These are phyloP conservation scores for Homarus americanus DNA, from an alignment of 1,140 invertebrate genomes.

Conservation along the genomic window DNA sequence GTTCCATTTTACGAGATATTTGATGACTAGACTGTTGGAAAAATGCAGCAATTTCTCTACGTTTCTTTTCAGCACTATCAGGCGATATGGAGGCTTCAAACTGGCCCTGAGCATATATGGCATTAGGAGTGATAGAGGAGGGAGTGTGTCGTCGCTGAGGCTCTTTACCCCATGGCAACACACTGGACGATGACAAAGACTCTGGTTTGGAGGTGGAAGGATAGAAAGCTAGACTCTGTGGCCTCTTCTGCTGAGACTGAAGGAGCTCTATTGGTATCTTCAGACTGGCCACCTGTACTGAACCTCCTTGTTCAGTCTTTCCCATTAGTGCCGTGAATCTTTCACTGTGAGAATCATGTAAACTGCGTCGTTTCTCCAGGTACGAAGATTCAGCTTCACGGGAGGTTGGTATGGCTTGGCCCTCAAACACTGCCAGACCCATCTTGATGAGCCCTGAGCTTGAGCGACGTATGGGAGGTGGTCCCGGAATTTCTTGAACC, in stretches of 20 bases:
- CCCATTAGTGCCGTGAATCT: constrained; percentile 48
- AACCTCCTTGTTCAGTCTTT: constrained; percentile 56
- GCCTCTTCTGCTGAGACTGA: constrained; percentile 75
- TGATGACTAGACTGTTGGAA: constrained; percentile 78
- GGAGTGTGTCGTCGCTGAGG: constrained; percentile 64
- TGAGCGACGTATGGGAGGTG: constrained; percentile 52
- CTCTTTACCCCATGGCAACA: constrained; percentile 59
- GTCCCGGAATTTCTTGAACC: neutral
- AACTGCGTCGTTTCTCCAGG: constrained; percentile 53
- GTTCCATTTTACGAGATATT: constrained; percentile 2
- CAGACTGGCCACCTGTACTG: constrained; percentile 65
- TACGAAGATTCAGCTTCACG: constrained; percentile 33
- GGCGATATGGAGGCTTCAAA: constrained; percentile 88
- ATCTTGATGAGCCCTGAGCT: constrained; percentile 59
- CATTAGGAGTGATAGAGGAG: constrained; percentile 49
- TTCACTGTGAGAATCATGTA: constrained; percentile 40
- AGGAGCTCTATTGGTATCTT: constrained; percentile 79
- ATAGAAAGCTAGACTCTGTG: constrained; percentile 76
- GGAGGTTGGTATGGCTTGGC: constrained; percentile 28
- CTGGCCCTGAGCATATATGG: constrained; percentile 82
- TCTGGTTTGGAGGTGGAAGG: constrained; percentile 83
- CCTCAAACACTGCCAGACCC: constrained; percentile 63
- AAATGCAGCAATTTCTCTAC: constrained; percentile 88
- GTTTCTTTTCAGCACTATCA: constrained; percentile 86
- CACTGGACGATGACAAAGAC: constrained; percentile 83